Evolutionary conservation across 2,113 vertebrate genomes (phyloP).

Genomic region (Leptocoma aspasia): DNA sequence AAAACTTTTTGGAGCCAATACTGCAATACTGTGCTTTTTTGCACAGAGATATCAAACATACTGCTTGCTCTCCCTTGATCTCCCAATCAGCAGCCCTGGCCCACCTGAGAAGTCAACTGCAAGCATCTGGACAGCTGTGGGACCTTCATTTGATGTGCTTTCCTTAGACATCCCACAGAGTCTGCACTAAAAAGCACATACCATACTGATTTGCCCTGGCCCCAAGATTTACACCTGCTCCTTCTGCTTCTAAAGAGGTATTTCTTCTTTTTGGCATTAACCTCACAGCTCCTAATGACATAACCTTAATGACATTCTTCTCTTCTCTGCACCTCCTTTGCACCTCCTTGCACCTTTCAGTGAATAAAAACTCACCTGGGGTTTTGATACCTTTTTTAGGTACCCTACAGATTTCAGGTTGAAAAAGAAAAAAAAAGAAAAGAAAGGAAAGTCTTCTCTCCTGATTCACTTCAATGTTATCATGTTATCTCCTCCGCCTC

Average conservation of each 20-base stretch:
- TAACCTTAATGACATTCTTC: neutral
- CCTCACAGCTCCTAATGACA: neutral
- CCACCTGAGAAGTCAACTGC: neutral
- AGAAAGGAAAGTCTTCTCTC: neutral
- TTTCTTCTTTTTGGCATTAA: neutral
- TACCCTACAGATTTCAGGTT: neutral
- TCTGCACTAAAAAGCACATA: fast-evolving
- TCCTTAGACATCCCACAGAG: neutral
- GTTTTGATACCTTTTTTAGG: neutral
- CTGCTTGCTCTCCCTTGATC: neutral
- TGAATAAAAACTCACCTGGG: neutral
- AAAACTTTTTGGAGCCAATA: neutral
- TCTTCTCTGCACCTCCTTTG: no score
- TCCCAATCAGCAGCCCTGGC: neutral
- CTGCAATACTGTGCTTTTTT: neutral
- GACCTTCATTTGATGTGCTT: neutral
- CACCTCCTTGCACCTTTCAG: neutral
- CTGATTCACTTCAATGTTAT: neutral
- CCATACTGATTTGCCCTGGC: fast-evolving
- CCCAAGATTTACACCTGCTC: neutral
- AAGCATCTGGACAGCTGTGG: neutral
- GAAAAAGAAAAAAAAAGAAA: neutral
- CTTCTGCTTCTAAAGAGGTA: neutral
- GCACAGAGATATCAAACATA: neutral
- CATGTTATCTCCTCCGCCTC: neutral